Percentiles rank a stretch among this genome's conserved stretches.
Conservation (phyloP, 2,797 vertebrate species). For the Fistularia tabacaria region DNA sequence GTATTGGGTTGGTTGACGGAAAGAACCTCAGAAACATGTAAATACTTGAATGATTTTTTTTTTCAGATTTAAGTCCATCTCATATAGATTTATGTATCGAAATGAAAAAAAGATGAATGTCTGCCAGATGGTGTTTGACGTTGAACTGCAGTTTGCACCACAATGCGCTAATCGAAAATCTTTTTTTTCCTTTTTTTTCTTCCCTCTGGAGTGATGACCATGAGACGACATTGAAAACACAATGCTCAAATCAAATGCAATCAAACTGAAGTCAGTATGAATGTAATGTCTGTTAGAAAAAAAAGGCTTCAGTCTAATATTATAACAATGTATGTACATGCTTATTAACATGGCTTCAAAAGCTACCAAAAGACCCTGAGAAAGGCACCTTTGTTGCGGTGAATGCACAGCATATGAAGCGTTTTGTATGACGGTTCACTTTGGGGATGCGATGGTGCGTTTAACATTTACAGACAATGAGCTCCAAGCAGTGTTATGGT, state of each 20-base stretch:
- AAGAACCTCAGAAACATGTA: slow-evolving; percentile 73
- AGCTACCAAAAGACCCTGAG: slow-evolving; percentile 77
- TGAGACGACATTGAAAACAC: slow-evolving; percentile 53
- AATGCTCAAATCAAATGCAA: slow-evolving; percentile 75
- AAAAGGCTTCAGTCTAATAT: slow-evolving; percentile 82
- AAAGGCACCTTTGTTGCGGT: slow-evolving; percentile 72
- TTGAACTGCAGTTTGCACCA: slow-evolving; percentile 57
- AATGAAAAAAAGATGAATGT: slow-evolving; percentile 57
- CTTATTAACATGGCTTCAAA: slow-evolving; percentile 79
- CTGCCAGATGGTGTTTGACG: slow-evolving; percentile 61
- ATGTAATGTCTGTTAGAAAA: slow-evolving; percentile 76
- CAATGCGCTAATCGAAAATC: slow-evolving; percentile 56
- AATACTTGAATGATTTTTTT: slow-evolving; percentile 65
- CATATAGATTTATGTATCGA: slow-evolving; percentile 57
- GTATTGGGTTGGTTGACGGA: slow-evolving; percentile 61
- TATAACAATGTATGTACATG: slow-evolving; percentile 77
- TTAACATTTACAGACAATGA: slow-evolving; percentile 63
- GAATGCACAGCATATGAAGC: slow-evolving; percentile 74
- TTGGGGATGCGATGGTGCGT: slow-evolving; percentile 49
- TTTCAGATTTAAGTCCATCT: slow-evolving; percentile 61
- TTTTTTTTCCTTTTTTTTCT: slow-evolving; percentile 38
- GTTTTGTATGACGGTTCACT: slow-evolving; percentile 60
- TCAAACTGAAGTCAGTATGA: slow-evolving; percentile 84
- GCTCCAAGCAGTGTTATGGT: slow-evolving; percentile 66
- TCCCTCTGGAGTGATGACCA: slow-evolving; percentile 52